A percentile compares a stretch with the other conserved stretches of the same genome.
Conservation (phyloP, 2,888 invertebrate species). For the Heliconius sara region DNA sequence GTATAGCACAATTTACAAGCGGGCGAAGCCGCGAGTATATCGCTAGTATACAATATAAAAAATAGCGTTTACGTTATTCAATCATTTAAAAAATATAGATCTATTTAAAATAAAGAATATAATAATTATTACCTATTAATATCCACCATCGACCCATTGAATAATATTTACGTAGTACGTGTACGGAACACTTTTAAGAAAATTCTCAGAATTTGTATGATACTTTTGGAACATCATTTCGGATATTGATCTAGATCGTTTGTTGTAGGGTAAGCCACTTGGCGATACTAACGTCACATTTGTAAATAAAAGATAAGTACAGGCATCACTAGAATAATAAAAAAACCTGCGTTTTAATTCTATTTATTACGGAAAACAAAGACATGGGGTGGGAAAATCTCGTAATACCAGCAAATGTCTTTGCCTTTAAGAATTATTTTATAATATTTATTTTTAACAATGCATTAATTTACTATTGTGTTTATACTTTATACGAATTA, state of each 20-base stretch:
- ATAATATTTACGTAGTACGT: constrained; percentile 87
- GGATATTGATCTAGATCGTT: constrained; percentile 59
- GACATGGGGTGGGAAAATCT: too few relatives aligned
- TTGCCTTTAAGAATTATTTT: too few relatives aligned
- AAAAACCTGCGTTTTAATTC: neutral
- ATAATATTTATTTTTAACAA: too few relatives aligned
- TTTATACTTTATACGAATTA: too few relatives aligned
- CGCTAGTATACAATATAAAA: too few relatives aligned
- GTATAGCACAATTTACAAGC: too few relatives aligned
- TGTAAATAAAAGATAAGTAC: constrained; percentile 84
- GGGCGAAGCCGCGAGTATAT: too few relatives aligned
- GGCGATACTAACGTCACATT: constrained; percentile 88
- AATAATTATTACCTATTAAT: constrained; percentile 79
- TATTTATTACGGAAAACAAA: neutral
- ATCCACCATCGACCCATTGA: constrained; percentile 79
- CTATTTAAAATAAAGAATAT: neutral
- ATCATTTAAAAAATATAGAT: neutral
- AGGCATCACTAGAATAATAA: constrained; percentile 62
- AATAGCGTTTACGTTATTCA: neutral
- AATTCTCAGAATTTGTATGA: constrained; percentile 75
- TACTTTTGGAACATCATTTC: constrained; percentile 80
- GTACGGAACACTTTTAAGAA: constrained; percentile 83
- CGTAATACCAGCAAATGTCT: too few relatives aligned
- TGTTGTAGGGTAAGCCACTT: constrained; percentile 78
- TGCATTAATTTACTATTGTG: too few relatives aligned